Evolutionary conservation across 2,113 vertebrate genomes (phyloP).

Genomic region (Thinocorus orbignyianus): DNA sequence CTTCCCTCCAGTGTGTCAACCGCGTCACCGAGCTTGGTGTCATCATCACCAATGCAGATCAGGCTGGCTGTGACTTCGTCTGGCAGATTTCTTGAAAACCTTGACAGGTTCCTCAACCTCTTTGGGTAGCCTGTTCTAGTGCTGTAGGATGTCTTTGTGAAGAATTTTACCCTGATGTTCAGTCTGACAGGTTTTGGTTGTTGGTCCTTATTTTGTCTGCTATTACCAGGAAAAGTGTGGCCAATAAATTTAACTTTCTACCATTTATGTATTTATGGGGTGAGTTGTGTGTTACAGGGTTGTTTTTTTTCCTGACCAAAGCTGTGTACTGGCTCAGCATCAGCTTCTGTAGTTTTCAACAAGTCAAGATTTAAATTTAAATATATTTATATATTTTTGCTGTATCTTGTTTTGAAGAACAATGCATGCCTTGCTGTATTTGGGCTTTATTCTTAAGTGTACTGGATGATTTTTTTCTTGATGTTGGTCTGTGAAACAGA

Average conservation of each 20-base stretch:
- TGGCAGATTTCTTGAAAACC: not conserved
- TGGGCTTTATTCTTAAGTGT: not conserved
- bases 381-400: not conserved
- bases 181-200: not conserved
- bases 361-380: not conserved
- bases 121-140: not conserved
- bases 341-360: not conserved
- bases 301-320: not conserved
- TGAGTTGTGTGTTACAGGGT: not conserved
- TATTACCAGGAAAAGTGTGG: not conserved
- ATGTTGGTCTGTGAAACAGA: not conserved
- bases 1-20: too few species aligned
- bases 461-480: not conserved
- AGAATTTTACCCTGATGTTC: not conserved
- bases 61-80: not conserved
- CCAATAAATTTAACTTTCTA: not conserved
- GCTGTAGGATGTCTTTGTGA: not conserved
- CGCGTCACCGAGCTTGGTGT: too few species aligned
- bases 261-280: not conserved
- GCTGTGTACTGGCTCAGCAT: not conserved
- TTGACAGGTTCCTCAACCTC: not conserved
- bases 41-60: not conserved
- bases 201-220: not conserved
- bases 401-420: not conserved
- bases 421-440: not conserved